Percentiles rank a stretch among this genome's conserved stretches.
These are phyloP conservation scores for Microplitis demolitor DNA, from an alignment of 1,140 invertebrate species.

Conservation along the genomic window DNA sequence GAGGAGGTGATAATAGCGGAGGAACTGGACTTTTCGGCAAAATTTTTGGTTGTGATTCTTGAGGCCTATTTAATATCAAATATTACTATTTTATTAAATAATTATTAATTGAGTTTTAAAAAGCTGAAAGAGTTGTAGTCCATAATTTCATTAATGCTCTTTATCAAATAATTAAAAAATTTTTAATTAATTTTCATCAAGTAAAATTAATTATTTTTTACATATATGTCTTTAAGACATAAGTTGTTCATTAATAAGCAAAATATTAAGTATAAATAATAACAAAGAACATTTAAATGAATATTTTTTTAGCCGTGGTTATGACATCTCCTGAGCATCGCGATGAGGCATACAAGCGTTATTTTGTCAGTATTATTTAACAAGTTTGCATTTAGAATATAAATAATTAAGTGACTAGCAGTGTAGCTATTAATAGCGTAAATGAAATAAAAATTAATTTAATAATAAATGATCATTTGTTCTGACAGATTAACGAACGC, in stretches of 20 bases:
- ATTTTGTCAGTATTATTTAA: background rate
- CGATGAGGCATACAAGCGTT: background rate
- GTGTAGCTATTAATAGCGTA: background rate
- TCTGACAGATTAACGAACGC: conserved; percentile 54
- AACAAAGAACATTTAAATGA: background rate
- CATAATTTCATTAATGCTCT: background rate
- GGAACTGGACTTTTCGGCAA: conserved; percentile 57
- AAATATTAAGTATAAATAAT: background rate
- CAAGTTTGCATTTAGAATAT: too few species aligned
- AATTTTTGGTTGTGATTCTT: conserved; percentile 38
- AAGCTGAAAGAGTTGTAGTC: conserved; percentile 27
- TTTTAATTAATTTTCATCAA: background rate
- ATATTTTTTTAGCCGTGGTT: background rate
- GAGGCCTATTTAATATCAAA: conserved; percentile 37
- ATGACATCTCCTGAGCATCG: background rate
- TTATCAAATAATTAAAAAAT: background rate
- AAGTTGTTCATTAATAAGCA: background rate
- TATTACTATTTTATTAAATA: background rate
- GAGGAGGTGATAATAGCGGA: conserved; percentile 31
- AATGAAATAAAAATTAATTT: conserved; percentile 4
- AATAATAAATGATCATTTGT: conserved; percentile 18
- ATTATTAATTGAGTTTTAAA: background rate
- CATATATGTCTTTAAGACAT: too few species aligned
- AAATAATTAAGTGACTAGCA: background rate
- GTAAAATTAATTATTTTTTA: background rate